Base-by-base conservation (phyloP, 2,113 vertebrate genomes). In the Papio anubis region DNA sequence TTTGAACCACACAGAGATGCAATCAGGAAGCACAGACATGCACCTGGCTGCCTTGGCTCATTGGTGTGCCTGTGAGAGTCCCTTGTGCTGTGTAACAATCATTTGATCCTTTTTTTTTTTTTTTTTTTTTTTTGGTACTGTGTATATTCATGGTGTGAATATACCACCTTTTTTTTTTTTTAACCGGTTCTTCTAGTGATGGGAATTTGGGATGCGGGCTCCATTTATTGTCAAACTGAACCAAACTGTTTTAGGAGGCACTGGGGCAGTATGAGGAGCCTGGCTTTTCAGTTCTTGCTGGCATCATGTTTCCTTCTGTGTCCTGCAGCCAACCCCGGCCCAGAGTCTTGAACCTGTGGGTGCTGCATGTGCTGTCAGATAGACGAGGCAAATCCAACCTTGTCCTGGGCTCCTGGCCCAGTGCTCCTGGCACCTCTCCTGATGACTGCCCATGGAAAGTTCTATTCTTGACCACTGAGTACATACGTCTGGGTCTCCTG, bases 51-150 rank as follows among this genome's bases (percentile, higher is more conserved):
- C 87, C 2, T 0, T 0, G 6, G n/a, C 12, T 59, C 21, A 1
- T 18, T 9, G 8, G 16, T 38, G 20, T 21, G 21, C 30, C 32
- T 11, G 6, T 3, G 11, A 88, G 50, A 9, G 11, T 52, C 61
- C 21, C 18, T n/a, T 3, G 1, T 9, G 0, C 64, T 2, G 30
- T 38, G 70, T 2, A 55, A 32, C 21, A 13, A 6, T 1, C 1
- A 25, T 57, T 40, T 70, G 40, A n/a, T 66, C 38, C 79, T 50
- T 68, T 18, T 88, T 68, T 6, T 50, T n/a, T 5, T n/a, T n/a
- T n/a, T n/a, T 43, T 2, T 18, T 35, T 20, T 30, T 14, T 10
- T 35, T 52, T 76, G 3, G 21, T 61, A 25, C 27, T 30, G 27
- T 64, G 61, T 64, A 30, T 30, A 64, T 78, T 78, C 16, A 43